Base-by-base conservation (phyloP, 1,140 invertebrate species). In the Centruroides sculpturatus region DNA sequence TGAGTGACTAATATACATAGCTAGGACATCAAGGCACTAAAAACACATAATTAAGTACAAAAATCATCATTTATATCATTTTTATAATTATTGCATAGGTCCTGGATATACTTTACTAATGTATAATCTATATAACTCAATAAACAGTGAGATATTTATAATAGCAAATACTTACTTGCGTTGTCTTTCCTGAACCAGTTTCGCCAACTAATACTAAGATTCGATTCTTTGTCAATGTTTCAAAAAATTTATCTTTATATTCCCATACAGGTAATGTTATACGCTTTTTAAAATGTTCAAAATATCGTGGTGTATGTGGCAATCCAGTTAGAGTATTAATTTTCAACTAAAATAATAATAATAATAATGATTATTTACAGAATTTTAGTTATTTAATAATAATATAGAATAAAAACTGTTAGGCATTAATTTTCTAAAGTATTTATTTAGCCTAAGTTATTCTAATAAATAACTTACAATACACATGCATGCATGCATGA, bases 121-220 rank as follows among this genome's bases (percentile, higher is more conserved):
- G 41, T 52, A 23, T 56, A 35, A 10, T 57, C 36, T 47, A 61
- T 47, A 59, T 35, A 35, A 59, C 8, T 57, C 1, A 34, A 1
- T n/a, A 60, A 60, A 12, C 9, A 34, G 1, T 13, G 23, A 55
- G 11, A 11, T 53, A 56, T 12, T 59, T 59, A 59, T 55, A 56
- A 57, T 34, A 41, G 11, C 10, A 23, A 3, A 57, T 47, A 59
- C 3, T 35, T 61, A 75, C 75, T 70, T 79, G 95, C 41, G 96
- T 99, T 3, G 96, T 99, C 79, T 99, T 99, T 1, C 94, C 94
- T 61, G 90, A 95, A 9, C 93, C 90, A 48, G 92, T 98, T 77
- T 98, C 94, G 70, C 94, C 94, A 9, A 97, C 93, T 1, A 98
- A 75, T 7, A 97, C 92, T 52, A 97, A 88, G 67, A 85, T 89